Conservation (phyloP, 2,797 vertebrate genomes). For the Sciaenops ocellatus region DNA sequence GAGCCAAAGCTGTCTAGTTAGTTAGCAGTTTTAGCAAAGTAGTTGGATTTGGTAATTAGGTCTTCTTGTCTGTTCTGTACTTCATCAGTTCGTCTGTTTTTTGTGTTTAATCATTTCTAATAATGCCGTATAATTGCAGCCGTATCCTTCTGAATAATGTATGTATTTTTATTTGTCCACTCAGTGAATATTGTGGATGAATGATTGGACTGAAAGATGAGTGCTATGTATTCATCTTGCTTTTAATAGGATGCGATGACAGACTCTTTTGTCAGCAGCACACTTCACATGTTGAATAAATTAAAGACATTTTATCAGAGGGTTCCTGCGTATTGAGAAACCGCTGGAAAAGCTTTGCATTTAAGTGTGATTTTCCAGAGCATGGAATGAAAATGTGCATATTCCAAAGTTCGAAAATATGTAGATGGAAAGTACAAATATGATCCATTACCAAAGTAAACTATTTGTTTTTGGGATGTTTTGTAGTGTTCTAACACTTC, state of each 20-base stretch:
- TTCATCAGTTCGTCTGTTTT: conserved; percentile 17
- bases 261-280: conserved; percentile 40
- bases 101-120: background rate
- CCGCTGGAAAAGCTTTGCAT: background rate
- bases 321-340: background rate
- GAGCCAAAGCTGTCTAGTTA: conserved; percentile 32
- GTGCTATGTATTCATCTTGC: background rate
- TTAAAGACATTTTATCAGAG: background rate
- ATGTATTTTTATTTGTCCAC: background rate
- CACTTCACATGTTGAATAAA: background rate
- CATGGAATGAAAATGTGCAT: background rate
- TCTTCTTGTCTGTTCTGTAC: conserved; percentile 14
- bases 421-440: background rate
- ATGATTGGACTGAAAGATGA: conserved; percentile 24
- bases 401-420: background rate
- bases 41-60: background rate
- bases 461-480: background rate
- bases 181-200: conserved; percentile 24
- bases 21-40: background rate
- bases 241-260: conserved; percentile 21
- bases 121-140: background rate
- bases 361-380: background rate
- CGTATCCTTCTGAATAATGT: background rate
- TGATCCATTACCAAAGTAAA: background rate
- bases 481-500: no score